These are phyloP conservation scores for Amblyteles armatorius DNA, from an alignment of 2,888 invertebrate genomes.

Conservation along the genomic window DNA sequence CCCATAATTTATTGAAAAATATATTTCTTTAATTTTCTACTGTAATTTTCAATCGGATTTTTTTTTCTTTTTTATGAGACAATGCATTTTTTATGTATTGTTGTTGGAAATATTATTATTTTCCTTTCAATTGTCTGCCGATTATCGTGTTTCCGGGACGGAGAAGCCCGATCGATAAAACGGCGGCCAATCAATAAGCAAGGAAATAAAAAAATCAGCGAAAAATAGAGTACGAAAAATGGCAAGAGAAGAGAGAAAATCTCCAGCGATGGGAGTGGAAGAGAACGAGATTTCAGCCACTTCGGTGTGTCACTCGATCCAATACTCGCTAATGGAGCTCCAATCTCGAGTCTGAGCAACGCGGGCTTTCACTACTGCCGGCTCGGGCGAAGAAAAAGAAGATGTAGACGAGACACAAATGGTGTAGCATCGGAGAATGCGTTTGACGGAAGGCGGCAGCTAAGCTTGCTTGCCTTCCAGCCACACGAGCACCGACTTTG, in stretches of 20 bases:
- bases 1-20: background rate
- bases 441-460: background rate
- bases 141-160: no score
- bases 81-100: no score
- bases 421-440: background rate
- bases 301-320: background rate
- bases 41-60: background rate
- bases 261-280: background rate
- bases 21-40: background rate
- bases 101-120: no score
- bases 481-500: background rate
- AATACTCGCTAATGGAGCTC: slow-evolving; percentile 2
- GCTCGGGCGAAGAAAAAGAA: background rate
- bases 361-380: background rate
- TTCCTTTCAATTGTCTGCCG: no score
- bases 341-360: background rate
- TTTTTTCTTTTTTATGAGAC: background rate
- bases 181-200: no score
- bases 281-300: background rate
- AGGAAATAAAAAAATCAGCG: background rate
- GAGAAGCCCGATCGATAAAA: no score
- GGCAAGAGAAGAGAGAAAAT: background rate
- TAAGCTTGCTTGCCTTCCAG: background rate
- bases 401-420: background rate
- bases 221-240: background rate